Percentiles rank a stretch among this genome's conserved stretches.
These are phyloP conservation scores for Lochmaea crataegi DNA, from an alignment of 2,888 invertebrate genomes.

Conservation along the genomic window DNA sequence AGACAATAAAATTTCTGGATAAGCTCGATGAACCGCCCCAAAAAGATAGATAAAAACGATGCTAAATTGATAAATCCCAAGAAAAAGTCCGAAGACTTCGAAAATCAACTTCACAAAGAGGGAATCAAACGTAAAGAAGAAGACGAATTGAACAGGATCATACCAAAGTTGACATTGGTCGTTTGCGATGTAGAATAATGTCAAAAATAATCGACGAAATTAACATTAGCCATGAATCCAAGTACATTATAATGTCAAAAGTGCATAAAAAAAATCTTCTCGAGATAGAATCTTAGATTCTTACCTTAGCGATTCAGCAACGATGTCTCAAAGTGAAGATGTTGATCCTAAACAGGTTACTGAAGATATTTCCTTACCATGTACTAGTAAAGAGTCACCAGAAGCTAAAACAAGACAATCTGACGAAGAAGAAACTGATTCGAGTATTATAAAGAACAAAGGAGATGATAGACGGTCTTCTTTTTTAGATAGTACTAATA, in stretches of 20 bases:
- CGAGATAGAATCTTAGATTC: slow-evolving; percentile 30
- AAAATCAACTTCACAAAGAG: slow-evolving; percentile 50
- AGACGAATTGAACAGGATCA: slow-evolving; percentile 24
- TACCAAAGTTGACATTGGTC: slow-evolving; percentile 40
- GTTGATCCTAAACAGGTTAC: background rate
- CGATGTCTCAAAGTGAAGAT: background rate
- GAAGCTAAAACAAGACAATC: background rate
- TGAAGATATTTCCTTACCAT: background rate
- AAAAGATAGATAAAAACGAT: slow-evolving; percentile 38
- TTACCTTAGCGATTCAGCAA: slow-evolving; percentile 13
- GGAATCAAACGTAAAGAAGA: slow-evolving; percentile 39
- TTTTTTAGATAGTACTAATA: background rate
- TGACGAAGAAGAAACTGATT: background rate
- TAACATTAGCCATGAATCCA: slow-evolving; percentile 41
- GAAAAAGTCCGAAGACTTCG: slow-evolving; percentile 63
- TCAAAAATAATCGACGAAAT: slow-evolving; percentile 54
- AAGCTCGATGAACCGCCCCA: slow-evolving; percentile 49
- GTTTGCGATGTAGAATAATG: slow-evolving; percentile 58
- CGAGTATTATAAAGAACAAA: background rate
- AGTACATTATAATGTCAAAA: slow-evolving; percentile 37
- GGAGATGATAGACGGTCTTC: background rate
- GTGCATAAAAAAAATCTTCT: slow-evolving; percentile 29
- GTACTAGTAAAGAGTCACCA: background rate
- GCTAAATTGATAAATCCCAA: slow-evolving; percentile 62
- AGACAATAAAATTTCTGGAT: slow-evolving; percentile 62